Evolutionary conservation across 2,113 vertebrate genomes (phyloP), one percentile per base, ranked within the genome.

Genomic region (Carassius carassius): DNA sequence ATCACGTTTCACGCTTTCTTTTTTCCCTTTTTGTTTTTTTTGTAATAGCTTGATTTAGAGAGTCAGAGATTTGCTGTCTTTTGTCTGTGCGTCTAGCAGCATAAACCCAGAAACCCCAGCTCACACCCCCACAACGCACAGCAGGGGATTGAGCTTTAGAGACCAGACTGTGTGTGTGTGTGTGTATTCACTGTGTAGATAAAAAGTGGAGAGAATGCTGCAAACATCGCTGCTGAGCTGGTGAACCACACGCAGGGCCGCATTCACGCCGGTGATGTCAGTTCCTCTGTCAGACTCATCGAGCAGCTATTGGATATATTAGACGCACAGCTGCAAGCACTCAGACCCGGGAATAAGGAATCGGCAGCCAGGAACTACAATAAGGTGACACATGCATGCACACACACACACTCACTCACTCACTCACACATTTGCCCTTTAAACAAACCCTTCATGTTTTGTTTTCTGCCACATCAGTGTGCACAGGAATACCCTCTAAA

Each of bases 131-230:
- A 25, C 51, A 16, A 35, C 1, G 65, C 51, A 47, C 76, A 21
- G 84, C 76, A 78, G 76, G 76, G 29, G 62, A n/a, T 3, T n/a
- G 32, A 70, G 84, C 75, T 78, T 85, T 79, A 72, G 21, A 85
- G 79, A 77, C 73, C 49, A 41, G 21, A 47, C 29, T 88, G 62
- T 89, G 29, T 74, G n/a, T 88, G 62, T 89, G 29, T 74, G n/a
- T 86, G 81, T 84, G 75, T 84, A 78, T 19, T 37, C 78, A 41
- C 13, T 65, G 47, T 75, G 3, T 90, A 99, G 97, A 99, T 99
- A 87, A 99, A 98, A 90, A 99, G 97, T 0, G 97, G 97, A 2
- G 97, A 99, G 93, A 99, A 99, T 0, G 97, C 97, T 0, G 97
- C 97, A 60, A 97, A 96, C 92, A 98, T 99, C 10, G 97, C 97